Percentiles rank a stretch among this genome's conserved stretches.
These are phyloP conservation scores for Cheilosia grossa DNA, from an alignment of 2,888 invertebrate genomes.

Conservation along the genomic window DNA sequence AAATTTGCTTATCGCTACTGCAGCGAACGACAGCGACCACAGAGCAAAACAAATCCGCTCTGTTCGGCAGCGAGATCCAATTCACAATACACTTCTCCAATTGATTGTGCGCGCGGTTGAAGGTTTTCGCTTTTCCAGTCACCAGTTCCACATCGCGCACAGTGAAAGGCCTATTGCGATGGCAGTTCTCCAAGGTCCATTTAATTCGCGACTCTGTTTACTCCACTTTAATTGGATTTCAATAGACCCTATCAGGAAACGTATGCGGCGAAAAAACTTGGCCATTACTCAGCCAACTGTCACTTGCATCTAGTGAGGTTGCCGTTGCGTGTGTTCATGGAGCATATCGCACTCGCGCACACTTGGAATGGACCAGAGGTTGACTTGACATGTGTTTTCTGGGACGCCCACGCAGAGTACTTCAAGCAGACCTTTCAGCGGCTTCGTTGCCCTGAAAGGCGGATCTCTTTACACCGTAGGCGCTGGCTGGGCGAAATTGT, in stretches of 20 bases:
- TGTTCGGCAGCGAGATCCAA: constrained; percentile 21
- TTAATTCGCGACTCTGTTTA: constrained; percentile 52
- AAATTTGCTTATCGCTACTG: constrained; percentile 71
- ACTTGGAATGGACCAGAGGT: constrained; percentile 39
- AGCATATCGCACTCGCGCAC: constrained; percentile 49
- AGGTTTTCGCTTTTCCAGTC: constrained; percentile 16
- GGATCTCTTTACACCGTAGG: constrained; percentile 51
- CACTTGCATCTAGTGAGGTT: constrained; percentile 51
- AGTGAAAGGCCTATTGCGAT: constrained; percentile 63
- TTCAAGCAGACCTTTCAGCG: constrained; percentile 36
- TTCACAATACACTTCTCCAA: constrained; percentile 45
- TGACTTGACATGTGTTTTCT: constrained; percentile 67
- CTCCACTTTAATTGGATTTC: constrained; percentile 71
- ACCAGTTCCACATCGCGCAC: constrained; percentile 2
- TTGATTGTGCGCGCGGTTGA: constrained; percentile 47
- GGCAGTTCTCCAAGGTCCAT: constrained; percentile 66
- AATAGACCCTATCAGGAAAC: constrained; percentile 68
- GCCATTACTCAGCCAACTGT: constrained; percentile 67
- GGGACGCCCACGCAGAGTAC: constrained; percentile 65
- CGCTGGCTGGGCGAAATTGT: constrained; percentile 29
- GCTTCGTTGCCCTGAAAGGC: constrained; percentile 51
- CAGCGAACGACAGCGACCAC: constrained; percentile 8
- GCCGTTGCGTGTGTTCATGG: constrained; percentile 37
- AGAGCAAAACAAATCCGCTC: constrained; percentile 43
- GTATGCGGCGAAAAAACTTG: constrained; percentile 56